These are phyloP conservation scores for Pristionchus arcanus DNA, from an alignment of 2,888 invertebrate genomes.

Conservation along the genomic window DNA sequence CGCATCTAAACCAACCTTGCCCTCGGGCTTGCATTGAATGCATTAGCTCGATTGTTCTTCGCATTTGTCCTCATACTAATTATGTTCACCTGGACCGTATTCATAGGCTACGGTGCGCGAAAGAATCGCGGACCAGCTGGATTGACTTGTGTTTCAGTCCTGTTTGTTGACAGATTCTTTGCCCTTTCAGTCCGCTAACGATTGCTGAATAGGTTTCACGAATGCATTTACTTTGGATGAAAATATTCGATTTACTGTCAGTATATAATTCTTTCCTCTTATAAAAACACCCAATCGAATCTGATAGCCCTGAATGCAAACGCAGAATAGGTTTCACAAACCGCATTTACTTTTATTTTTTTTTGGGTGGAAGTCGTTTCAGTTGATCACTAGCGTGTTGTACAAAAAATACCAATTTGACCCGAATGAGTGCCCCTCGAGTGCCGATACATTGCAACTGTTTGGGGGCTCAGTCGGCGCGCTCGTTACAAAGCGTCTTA, in stretches of 20 bases:
- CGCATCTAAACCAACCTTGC: conserved; percentile 28
- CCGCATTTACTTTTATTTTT: no score
- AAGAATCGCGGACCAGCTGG: conserved; percentile 29
- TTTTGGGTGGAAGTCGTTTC: no score
- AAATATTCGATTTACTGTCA: no score
- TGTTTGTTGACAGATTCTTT: not conserved
- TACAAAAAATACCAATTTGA: no score
- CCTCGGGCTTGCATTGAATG: conserved; percentile 15
- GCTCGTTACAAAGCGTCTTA: not conserved
- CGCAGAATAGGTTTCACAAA: no score
- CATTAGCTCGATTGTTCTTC: conserved; percentile 30
- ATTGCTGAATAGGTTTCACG: not conserved
- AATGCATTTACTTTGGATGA: not conserved
- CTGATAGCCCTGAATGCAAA: no score
- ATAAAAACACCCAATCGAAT: no score
- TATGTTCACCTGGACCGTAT: conserved; percentile 11
- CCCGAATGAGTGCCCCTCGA: not conserved
- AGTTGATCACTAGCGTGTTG: no score
- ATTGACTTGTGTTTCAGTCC: not conserved
- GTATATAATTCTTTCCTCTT: no score
- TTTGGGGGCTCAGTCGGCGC: not conserved
- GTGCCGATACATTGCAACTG: not conserved
- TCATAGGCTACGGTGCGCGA: conserved; percentile 26
- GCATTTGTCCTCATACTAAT: conserved; percentile 11
- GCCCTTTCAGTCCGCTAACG: not conserved